These are phyloP conservation scores for Chionomys nivalis DNA, from an alignment of 2,113 vertebrate species.

Conservation along the genomic window DNA sequence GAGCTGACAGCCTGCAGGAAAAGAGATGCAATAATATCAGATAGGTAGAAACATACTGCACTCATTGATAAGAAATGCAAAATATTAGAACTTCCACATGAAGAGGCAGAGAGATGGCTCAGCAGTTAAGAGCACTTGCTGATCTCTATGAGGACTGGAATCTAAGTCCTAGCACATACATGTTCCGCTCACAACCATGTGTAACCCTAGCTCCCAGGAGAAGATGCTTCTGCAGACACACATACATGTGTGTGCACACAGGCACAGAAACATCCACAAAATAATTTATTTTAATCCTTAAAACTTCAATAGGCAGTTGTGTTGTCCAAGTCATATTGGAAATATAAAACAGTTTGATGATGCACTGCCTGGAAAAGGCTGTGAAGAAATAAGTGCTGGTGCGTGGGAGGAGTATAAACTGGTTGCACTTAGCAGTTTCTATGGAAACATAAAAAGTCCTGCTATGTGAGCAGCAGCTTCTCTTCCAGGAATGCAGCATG, in stretches of 20 bases:
- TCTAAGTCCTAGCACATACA: neutral
- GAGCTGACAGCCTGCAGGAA: neutral
- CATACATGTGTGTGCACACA: neutral
- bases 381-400: neutral
- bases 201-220: neutral
- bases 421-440: neutral
- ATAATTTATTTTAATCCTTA: too few relatives aligned
- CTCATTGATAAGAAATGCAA: neutral
- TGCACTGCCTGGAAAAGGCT: neutral
- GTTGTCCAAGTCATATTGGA: neutral
- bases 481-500: neutral
- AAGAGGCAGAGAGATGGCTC: neutral
- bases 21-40: neutral
- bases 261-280: neutral
- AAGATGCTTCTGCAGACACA: neutral
- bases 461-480: neutral
- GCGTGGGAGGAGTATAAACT: neutral
- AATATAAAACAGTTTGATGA: neutral
- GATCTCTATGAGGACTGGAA: neutral
- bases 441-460: conserved; percentile 16
- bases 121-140: neutral
- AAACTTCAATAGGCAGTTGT: too few relatives aligned
- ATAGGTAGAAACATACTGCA: neutral
- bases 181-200: neutral
- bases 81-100: neutral